These are phyloP conservation scores for Molanna angustata DNA, from an alignment of 2,888 invertebrate species.

Conservation along the genomic window DNA sequence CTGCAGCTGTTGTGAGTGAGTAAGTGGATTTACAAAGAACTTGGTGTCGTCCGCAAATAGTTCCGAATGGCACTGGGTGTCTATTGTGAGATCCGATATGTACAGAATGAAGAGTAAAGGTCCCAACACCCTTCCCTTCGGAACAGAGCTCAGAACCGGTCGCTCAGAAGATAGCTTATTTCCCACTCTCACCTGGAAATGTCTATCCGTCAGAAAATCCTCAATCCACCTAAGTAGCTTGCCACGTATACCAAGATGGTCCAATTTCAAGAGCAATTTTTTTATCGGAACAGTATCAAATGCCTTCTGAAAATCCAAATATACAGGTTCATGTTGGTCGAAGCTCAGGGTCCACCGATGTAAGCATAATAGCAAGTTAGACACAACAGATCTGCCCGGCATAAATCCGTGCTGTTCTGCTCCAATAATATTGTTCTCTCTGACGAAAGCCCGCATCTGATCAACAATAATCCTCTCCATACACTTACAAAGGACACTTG, in stretches of 20 bases:
- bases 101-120: too few relatives aligned
- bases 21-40: too few relatives aligned
- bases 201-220: neutral
- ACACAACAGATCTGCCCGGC: slow-evolving; percentile 5
- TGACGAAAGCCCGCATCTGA: neutral
- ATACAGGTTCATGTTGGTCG: neutral
- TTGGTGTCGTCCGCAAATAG: too few relatives aligned
- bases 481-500: slow-evolving; percentile 6
- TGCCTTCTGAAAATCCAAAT: neutral
- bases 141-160: slow-evolving; percentile 2
- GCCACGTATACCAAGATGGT: neutral
- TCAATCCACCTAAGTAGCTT: slow-evolving; percentile 1
- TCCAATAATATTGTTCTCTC: neutral
- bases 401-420: slow-evolving; percentile 4
- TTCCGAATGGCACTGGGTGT: too few relatives aligned
- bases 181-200: neutral
- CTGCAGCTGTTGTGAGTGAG: too few relatives aligned
- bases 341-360: neutral
- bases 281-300: neutral
- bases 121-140: neutral
- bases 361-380: neutral
- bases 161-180: neutral
- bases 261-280: neutral
- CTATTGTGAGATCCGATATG: too few relatives aligned
- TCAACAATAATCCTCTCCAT: slow-evolving; percentile 1